Evolutionary conservation across 2,888 invertebrate genomes (phyloP).

Genomic region (Osmoderma eremita): DNA sequence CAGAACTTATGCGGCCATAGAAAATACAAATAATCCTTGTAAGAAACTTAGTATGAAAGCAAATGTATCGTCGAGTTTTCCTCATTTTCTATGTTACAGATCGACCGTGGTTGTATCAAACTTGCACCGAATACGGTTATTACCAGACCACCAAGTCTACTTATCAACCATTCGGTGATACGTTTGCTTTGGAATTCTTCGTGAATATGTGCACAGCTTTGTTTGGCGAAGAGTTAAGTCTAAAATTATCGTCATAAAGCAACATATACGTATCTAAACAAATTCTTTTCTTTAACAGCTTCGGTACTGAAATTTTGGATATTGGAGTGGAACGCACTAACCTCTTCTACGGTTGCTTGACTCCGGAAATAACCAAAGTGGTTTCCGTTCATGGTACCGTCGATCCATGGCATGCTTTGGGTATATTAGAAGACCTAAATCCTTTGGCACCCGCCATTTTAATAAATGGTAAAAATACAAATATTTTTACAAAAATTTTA

Average conservation of each 20-base stretch:
- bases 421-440: conserved; percentile 63
- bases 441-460: conserved; percentile 51
- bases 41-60: conserved; percentile 6
- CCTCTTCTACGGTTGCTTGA: conserved; percentile 38
- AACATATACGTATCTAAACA: neutral
- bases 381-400: conserved; percentile 56
- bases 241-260: neutral
- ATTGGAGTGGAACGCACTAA: conserved; percentile 41
- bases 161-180: conserved; percentile 41
- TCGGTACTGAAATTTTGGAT: conserved; percentile 35
- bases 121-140: conserved; percentile 45
- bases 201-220: conserved; percentile 42
- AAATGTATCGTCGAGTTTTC: neutral
- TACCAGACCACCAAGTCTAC: conserved; percentile 43
- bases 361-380: conserved; percentile 39
- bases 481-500: neutral
- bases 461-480: conserved; percentile 46
- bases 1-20: conserved; percentile 7
- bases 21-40: conserved; percentile 31
- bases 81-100: conserved; percentile 30
- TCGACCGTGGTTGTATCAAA: conserved; percentile 46
- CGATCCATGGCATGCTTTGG: conserved; percentile 70
- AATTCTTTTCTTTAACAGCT: too few species aligned
- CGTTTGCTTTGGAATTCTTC: conserved; percentile 40
- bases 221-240: conserved; percentile 39